Base-by-base conservation (phyloP, 2,113 vertebrate genomes). In the Aegotheles bennettii region DNA sequence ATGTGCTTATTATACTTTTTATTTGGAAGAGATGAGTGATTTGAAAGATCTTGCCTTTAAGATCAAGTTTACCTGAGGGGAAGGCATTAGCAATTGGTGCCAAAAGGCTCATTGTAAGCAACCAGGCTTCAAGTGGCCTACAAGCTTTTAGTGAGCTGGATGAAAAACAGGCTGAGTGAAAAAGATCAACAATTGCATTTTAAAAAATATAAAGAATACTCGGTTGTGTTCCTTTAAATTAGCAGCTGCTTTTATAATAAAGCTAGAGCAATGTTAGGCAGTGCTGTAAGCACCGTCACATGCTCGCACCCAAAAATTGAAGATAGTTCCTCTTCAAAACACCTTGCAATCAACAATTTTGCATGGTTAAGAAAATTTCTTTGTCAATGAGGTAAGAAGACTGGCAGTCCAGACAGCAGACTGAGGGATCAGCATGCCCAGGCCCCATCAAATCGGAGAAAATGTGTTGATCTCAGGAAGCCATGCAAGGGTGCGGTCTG, bases 391-490 rank as follows among this genome's bases (percentile, higher is more conserved):
- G 13, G 18, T 26, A 78, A 65, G 31, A 36, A 50, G 6, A 79
- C 16, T 45, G 48, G 35, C 0, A 0, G 51, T 47, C 11, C 59
- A 35, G 60, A 45, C 31, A 68, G 71, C 9, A 78, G 75, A 53
- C 7, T 0, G 0, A 71, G 21, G 29, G 29, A 38, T 42, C 47
- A 20, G 40, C 2, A 0, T 14, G 12, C 15, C 23, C 33, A 69
- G 43, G 31, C 21, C 20, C 33, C 33, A 47, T 26, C 65, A 79
- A 73, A 88, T 3, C 1, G 7, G 9, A 57, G 21, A 59, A 91
- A 57, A 80, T 0, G 5, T 54, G 48, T 25, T 70, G 50, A 29
- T 75, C 31, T 89, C 21, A 45, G 26, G 50, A 81, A 67, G 43
- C 16, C 60, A 42, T 16, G 35, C 13, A 57, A 50, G 31, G 12